Evolutionary conservation across 2,797 vertebrate genomes (phyloP), one percentile per base, ranked within the genome.

Genomic region (Cossypha polioptera): DNA sequence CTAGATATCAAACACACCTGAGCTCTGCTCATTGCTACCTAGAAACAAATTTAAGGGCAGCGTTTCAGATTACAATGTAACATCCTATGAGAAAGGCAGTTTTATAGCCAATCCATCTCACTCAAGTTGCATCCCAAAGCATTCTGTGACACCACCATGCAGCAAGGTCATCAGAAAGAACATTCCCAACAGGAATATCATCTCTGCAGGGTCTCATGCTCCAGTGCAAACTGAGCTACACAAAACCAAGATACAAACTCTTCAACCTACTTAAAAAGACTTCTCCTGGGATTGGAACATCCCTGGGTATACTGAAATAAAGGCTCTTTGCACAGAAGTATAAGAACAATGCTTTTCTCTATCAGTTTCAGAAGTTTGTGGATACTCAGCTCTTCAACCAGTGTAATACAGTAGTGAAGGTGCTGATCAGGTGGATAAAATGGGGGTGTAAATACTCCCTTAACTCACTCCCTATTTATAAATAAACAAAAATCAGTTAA

Each of bases 11-110:
- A 97, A 94, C 98, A 99, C 95, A 99, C 99, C 66, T 99, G 98
- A 29, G 99, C 99, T 93, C 99, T 98, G 96, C 98, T 99, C 99
- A 99, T 99, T 78, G 99, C 99, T 94, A 99, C 99, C 99, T 99
- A 90, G 94, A 96, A 98, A 83, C 55, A 96, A 85, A 94, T 76
- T 80, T 22, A 94, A 93, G 62, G 72, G 55, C 78, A 90, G 76
- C 54, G 38, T 77, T 96, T 95, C 63, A 92, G 79, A 86, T 86
- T 35, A 92, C 42, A 42, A 14, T 25, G n/a, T 38, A 29, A 94
- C 28, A 79, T 61, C 18, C 53, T 21, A 4, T 3, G 9, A 86
- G 66, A 91, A 45, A 75, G 36, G 42, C 65, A 88, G 61, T 18
- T 57, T 63, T 53, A 48, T 2, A 18, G 72, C n/a, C 5, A 76